A percentile compares a stretch with the other conserved stretches of the same genome.
Evolutionary conservation across 2,888 invertebrate species (phyloP).

Genomic region (Agonopterix arenella): DNA sequence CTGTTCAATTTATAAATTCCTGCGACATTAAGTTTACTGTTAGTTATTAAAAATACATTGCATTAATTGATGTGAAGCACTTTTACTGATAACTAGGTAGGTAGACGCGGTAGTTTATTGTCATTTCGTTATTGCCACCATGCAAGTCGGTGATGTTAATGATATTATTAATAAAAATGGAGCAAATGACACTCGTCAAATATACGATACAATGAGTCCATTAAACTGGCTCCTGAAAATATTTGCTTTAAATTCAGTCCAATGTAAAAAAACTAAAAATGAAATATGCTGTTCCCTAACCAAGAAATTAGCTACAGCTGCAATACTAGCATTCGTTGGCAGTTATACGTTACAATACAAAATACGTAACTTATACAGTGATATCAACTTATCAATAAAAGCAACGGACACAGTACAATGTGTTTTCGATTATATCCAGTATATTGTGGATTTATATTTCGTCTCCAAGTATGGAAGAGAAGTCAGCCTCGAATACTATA

Average conservation of each 20-base stretch:
- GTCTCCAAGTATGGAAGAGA: constrained; percentile 43
- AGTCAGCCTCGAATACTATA: constrained; percentile 39
- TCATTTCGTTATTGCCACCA: no score
- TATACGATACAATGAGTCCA: constrained; percentile 9
- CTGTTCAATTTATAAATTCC: no score
- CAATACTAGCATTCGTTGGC: constrained; percentile 26
- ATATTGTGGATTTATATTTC: constrained; percentile 42
- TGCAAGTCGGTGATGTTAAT: no score
- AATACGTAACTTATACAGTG: constrained; percentile 24
- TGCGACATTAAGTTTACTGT: no score
- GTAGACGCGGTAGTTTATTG: no score
- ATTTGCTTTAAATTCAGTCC: constrained; percentile 34
- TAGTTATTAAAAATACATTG: no score
- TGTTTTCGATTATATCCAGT: constrained; percentile 43
- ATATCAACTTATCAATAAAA: constrained; percentile 34
- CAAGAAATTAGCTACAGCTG: constrained; percentile 17
- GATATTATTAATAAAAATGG: no score
- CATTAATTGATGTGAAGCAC: no score
- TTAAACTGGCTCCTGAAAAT: constrained; percentile 33
- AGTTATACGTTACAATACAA: constrained; percentile 37
- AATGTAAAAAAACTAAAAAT: no score
- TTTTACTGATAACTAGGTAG: no score
- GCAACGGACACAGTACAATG: constrained; percentile 45
- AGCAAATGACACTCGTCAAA: no score
- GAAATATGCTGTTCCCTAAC: constrained; percentile 7